Conservation (phyloP, 1,140 invertebrate genomes). For the Rhynchophorus ferrugineus region DNA sequence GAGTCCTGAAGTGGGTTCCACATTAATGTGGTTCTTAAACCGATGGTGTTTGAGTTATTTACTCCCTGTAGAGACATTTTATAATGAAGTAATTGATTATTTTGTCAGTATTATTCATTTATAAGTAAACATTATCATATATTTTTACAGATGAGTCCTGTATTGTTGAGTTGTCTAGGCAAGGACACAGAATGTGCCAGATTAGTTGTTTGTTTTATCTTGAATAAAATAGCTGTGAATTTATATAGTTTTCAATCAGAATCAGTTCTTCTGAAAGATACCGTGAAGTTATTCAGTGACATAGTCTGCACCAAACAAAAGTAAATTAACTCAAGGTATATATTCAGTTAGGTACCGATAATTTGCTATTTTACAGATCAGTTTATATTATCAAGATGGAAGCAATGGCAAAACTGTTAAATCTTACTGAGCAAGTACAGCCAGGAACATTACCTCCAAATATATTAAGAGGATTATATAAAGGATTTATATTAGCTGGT, state of each 20-base stretch:
- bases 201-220: conserved; percentile 33
- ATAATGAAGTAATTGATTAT: conserved; percentile 49
- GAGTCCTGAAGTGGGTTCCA: conserved; percentile 74
- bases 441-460: conserved; percentile 43
- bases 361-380: conserved; percentile 31
- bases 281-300: conserved; percentile 36
- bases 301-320: conserved; percentile 35
- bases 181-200: conserved; percentile 38
- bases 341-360: conserved; percentile 1
- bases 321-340: conserved; percentile 25
- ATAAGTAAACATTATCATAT: conserved; percentile 6
- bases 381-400: conserved; percentile 41
- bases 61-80: conserved; percentile 58
- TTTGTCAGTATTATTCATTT: neutral
- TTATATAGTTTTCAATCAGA: conserved; percentile 37
- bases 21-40: conserved; percentile 73
- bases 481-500: conserved; percentile 47
- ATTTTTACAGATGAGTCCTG: conserved; percentile 35
- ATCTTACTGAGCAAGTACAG: conserved; percentile 35
- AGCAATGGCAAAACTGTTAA: conserved; percentile 42
- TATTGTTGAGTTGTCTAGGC: conserved; percentile 34
- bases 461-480: conserved; percentile 47
- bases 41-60: conserved; percentile 72
- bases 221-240: conserved; percentile 39
- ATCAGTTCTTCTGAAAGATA: conserved; percentile 36